A percentile compares a stretch with the other conserved stretches of the same genome.
Evolutionary conservation across 2,888 invertebrate species (phyloP).

Genomic region (Laspeyria flexula): DNA sequence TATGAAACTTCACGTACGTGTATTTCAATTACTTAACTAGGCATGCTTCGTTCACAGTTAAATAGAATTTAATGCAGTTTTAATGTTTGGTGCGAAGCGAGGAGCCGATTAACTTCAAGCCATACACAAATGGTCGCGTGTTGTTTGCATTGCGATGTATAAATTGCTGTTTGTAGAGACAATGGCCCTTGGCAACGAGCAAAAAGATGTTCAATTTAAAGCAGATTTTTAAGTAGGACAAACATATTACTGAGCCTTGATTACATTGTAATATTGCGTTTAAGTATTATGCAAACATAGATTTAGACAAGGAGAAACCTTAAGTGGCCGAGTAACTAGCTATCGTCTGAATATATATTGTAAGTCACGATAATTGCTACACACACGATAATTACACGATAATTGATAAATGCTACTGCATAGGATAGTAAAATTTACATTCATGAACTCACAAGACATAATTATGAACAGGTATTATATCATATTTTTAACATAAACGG

Average conservation of each 20-base stretch:
- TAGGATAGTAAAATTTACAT: too few relatives aligned
- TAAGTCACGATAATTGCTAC: too few relatives aligned
- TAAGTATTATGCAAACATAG: constrained; percentile 46
- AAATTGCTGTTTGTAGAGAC: constrained; percentile 66
- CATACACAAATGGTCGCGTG: constrained; percentile 61
- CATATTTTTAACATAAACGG: too few relatives aligned
- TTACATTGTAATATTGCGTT: constrained; percentile 45
- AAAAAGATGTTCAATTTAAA: constrained; percentile 58
- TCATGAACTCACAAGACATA: too few relatives aligned
- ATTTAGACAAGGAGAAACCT: constrained; percentile 1
- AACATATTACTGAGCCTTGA: constrained; percentile 50
- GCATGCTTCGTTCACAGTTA: constrained; percentile 66
- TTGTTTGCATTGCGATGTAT: constrained; percentile 61
- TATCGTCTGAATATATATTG: not conserved
- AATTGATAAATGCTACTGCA: too few relatives aligned
- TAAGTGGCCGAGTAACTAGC: not conserved
- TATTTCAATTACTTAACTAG: constrained; percentile 72
- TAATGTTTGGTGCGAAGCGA: constrained; percentile 74
- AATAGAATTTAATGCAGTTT: constrained; percentile 81
- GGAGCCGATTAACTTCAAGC: constrained; percentile 64
- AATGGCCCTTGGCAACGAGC: constrained; percentile 55
- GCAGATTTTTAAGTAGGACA: constrained; percentile 62
- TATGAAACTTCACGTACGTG: constrained; percentile 61
- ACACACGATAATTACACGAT: too few relatives aligned
- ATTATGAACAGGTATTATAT: too few relatives aligned